phyloP scores from a whole-genome alignment of 2,797 vertebrate species.

The Pitangus sulphuratus region DNA sequence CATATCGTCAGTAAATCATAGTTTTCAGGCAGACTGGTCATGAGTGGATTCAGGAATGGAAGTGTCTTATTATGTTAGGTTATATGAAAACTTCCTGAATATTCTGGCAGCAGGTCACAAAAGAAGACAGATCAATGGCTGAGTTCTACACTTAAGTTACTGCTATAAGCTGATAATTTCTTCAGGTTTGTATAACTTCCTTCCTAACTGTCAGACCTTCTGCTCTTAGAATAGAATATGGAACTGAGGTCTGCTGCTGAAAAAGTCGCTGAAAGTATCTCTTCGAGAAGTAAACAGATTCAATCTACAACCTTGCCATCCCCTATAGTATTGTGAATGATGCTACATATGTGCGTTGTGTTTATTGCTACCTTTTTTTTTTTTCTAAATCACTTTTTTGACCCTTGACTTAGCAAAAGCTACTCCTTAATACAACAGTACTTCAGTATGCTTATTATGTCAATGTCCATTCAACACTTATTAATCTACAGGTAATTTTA shows the following conservation, averaged over 20 bases:
- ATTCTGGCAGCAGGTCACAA: neutral
- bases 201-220: neutral
- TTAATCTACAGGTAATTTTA: neutral
- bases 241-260: neutral
- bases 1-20: neutral
- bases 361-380: accelerated
- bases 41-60: neutral
- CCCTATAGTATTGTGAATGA: neutral
- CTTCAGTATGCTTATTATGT: neutral
- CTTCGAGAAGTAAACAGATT: neutral
- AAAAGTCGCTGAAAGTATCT: neutral
- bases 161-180: neutral
- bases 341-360: accelerated
- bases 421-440: neutral
- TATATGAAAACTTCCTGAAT: neutral
- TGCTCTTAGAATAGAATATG: neutral
- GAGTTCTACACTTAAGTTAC: neutral
- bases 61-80: neutral
- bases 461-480: neutral
- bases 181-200: neutral
- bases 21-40: neutral
- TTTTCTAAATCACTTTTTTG: neutral
- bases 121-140: neutral
- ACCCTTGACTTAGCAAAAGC: neutral
- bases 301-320: neutral